Base-by-base conservation (phyloP, 2,113 vertebrate species). In the Motacilla tschutschensis region DNA sequence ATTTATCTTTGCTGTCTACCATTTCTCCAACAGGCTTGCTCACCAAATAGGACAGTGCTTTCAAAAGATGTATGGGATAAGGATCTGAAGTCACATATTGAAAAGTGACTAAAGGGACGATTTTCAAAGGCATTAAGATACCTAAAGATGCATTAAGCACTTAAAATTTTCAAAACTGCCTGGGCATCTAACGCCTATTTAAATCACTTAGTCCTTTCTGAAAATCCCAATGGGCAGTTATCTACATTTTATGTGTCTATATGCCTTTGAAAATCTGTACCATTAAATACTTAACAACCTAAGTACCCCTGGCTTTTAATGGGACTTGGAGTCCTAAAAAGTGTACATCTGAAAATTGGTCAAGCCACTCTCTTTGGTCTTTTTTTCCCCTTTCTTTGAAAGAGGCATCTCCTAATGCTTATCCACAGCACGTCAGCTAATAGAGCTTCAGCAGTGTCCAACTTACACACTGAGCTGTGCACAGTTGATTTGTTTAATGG, bases 81-180 rank as follows among this genome's bases (percentile, higher is more conserved):
- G 41, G 66, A 78, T 17, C 72, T 64, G 59, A 84, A 92, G 76
- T 55, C 85, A 70, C 50, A 59, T 50, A 72, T 65, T 83, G 48
- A 53, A 57, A 82, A 93, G 81, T 80, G 79, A 85, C 86, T 75
- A 53, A 83, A 90, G 17, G 53, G 38, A 33, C 33, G 14, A 89
- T 87, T 94, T 94, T 94, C 76, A 89, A 91, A 93, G 70, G 64
- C 84, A 93, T 85, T 92, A 91, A 69, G 65, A 67, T 46, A 90
- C 57, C 84, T 83, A 67, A 87, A 91, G 89, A 74, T 47, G 84
- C 91, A 95, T 94, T 94, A 94, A 92, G 89, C 76, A 90, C 79
- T 88, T 85, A 71, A 41, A 87, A 92, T 86, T 94, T 84, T 89
- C 69, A 33, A 47, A 89, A 88, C 33, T 76, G 66, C 44, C 70